Evolutionary conservation across 2,888 invertebrate species (phyloP).

Genomic region (Sisyra terminalis): DNA sequence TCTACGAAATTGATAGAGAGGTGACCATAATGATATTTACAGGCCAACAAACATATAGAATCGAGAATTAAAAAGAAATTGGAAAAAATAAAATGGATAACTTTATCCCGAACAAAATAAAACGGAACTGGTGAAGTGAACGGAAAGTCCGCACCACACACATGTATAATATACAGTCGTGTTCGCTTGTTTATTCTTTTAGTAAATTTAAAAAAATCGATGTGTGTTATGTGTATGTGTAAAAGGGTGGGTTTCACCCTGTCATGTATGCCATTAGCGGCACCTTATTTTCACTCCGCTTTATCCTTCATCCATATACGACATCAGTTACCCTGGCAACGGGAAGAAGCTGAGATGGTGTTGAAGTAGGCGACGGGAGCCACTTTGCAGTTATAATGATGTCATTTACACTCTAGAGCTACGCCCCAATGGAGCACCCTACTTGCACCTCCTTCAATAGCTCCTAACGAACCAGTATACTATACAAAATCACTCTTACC

Average conservation of each 20-base stretch:
- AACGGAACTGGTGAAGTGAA: too few relatives aligned
- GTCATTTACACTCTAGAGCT: constrained; percentile 27
- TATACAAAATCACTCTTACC: too few relatives aligned
- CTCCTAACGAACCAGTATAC: too few relatives aligned
- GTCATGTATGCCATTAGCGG: constrained; percentile 9
- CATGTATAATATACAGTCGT: too few relatives aligned
- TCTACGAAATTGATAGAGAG: too few relatives aligned
- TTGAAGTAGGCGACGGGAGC: constrained; percentile 11
- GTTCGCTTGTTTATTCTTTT: constrained; percentile 5
- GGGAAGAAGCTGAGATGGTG: background rate
- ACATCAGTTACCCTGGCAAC: constrained; percentile 4
- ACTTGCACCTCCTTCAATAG: too few relatives aligned
- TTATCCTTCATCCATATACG: background rate
- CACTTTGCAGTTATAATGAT: constrained; percentile 34
- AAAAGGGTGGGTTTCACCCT: background rate
- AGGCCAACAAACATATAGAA: too few relatives aligned
- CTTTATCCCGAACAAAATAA: too few relatives aligned
- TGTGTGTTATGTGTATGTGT: background rate
- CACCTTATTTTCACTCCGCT: background rate
- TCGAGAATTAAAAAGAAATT: too few relatives aligned
- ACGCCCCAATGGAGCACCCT: background rate
- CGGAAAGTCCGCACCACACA: too few relatives aligned
- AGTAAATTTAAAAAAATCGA: constrained; percentile 9
- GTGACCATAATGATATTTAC: too few relatives aligned
- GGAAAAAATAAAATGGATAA: too few relatives aligned